phyloP scores from a whole-genome alignment of 2,113 vertebrate genomes.

The Esox niger region DNA sequence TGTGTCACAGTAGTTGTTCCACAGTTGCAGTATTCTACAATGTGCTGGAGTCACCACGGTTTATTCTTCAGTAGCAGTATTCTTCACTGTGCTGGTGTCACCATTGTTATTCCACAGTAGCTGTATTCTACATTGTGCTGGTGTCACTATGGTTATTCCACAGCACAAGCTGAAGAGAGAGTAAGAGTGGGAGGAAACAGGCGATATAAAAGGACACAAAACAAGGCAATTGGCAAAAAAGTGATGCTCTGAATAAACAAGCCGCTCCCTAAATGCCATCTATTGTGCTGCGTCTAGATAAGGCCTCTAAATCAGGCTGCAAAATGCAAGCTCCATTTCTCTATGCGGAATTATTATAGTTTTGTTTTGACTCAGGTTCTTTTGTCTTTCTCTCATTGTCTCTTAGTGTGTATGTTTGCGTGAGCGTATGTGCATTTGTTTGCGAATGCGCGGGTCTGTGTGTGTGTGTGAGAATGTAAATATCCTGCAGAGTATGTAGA shows the following conservation, averaged over 20 bases:
- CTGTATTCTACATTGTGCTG: not conserved
- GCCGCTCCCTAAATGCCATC: constrained; percentile 71
- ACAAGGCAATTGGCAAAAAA: constrained; percentile 67
- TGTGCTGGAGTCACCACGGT: too few species aligned
- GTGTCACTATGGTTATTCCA: not conserved
- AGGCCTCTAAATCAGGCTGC: constrained; percentile 73
- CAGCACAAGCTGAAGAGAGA: constrained; percentile 15
- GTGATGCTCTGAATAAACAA: constrained; percentile 73
- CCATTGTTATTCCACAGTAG: too few species aligned
- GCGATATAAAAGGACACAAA: constrained; percentile 46
- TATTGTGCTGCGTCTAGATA: constrained; percentile 77
- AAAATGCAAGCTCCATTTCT: constrained; percentile 73
- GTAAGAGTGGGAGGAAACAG: constrained; percentile 29
- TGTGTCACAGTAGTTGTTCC: not conserved
- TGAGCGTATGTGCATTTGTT: constrained; percentile 9
- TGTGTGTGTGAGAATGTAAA: constrained; percentile 26
- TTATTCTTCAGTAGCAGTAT: too few species aligned
- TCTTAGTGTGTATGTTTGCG: constrained; percentile 14
- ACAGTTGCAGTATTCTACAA: too few species aligned
- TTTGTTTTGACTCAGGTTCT: constrained; percentile 72
- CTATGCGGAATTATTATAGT: constrained; percentile 76
- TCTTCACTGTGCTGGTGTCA: too few species aligned
- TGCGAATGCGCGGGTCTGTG: constrained; percentile 15
- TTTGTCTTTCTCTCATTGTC: constrained; percentile 68
- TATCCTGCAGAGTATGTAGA: not conserved